phyloP scores from a whole-genome alignment of 1,140 invertebrate species.

The Alviniconcha marisindica region DNA sequence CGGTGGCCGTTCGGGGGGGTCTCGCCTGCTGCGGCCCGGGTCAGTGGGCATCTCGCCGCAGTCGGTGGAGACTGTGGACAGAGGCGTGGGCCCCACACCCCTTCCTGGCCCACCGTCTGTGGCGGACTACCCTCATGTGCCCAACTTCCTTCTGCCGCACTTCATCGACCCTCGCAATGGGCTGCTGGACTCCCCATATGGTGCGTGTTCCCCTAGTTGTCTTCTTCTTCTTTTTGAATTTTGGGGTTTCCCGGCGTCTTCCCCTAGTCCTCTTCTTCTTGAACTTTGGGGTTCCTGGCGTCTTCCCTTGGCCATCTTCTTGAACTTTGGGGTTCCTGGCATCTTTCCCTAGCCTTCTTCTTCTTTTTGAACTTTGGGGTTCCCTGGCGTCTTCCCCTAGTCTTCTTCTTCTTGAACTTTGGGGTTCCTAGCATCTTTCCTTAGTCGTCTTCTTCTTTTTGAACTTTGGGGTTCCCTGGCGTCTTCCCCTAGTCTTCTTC shows the following conservation, averaged over 20 bases:
- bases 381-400: too few species aligned
- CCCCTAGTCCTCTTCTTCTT: too few species aligned
- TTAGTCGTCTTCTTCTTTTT: too few species aligned
- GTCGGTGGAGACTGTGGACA: conserved; percentile 66
- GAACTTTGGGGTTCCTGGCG: too few species aligned
- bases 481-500: not conserved
- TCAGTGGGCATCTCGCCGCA: not conserved
- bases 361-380: too few species aligned
- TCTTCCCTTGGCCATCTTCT: too few species aligned
- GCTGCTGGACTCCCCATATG: conserved; percentile 65
- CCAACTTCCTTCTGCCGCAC: conserved; percentile 57
- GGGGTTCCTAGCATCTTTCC: too few species aligned
- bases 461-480: too few species aligned
- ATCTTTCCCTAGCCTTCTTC: not conserved
- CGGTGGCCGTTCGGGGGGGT: conserved; percentile 37
- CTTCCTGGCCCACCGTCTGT: conserved; percentile 50
- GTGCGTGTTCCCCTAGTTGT: conserved; percentile 40
- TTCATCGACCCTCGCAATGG: conserved; percentile 66
- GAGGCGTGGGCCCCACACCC: conserved; percentile 69
- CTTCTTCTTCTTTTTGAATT: not conserved
- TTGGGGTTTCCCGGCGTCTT: too few species aligned
- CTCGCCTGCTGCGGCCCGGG: conserved; percentile 16
- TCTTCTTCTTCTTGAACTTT: too few species aligned
- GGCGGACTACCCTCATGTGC: conserved; percentile 43
- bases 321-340: too few species aligned